A percentile compares a stretch with the other conserved stretches of the same genome.
Conservation (phyloP, 2,888 invertebrate species). For the Diarsia mendica region DNA sequence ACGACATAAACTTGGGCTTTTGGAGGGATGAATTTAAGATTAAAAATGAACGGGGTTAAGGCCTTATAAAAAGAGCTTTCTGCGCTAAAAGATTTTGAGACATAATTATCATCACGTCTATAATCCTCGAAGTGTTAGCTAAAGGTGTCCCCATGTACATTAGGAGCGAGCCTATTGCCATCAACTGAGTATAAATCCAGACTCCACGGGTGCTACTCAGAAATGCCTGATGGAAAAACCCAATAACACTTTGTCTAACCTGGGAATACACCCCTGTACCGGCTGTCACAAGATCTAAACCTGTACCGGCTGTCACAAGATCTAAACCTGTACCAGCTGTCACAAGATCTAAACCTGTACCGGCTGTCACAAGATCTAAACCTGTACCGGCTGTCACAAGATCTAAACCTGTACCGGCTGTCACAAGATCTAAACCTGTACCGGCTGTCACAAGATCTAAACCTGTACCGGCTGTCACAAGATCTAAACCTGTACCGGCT, state of each 20-base stretch:
- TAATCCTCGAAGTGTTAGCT: too few species aligned
- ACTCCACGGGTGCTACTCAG: too few species aligned
- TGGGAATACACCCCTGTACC: not conserved
- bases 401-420: not conserved
- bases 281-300: not conserved
- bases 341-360: not conserved
- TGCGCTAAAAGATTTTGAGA: not conserved
- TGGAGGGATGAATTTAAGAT: slow-evolving; percentile 7
- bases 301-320: not conserved
- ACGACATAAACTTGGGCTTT: not conserved
- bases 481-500: not conserved
- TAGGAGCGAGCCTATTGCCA: too few species aligned
- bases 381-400: not conserved
- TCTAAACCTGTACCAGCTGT: not conserved
- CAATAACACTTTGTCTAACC: too few species aligned
- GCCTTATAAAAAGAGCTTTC: too few species aligned
- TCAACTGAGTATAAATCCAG: too few species aligned
- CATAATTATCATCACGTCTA: too few species aligned
- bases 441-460: not conserved
- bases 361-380: not conserved
- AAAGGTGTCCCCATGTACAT: too few species aligned
- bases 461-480: not conserved
- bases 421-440: not conserved
- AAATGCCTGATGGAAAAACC: too few species aligned
- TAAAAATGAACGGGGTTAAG: not conserved